A percentile compares a stretch with the other conserved stretches of the same genome.
phyloP scores from a whole-genome alignment of 2,113 vertebrate genomes.

The Hydrochoerus hydrochaeris region DNA sequence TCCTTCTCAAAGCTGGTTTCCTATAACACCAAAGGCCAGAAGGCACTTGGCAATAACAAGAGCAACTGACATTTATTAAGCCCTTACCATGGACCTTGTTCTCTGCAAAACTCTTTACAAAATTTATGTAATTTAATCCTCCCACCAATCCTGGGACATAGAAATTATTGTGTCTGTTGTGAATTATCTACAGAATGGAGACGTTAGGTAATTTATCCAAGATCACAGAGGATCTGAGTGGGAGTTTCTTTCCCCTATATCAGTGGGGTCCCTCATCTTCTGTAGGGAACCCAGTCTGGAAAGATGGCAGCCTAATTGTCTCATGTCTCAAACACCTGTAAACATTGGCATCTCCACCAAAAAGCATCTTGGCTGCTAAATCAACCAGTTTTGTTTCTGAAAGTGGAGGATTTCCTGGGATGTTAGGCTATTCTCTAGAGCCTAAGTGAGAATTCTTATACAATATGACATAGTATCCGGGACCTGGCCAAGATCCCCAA shows the following conservation, averaged over 20 bases:
- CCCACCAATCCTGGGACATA: neutral
- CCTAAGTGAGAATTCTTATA: neutral
- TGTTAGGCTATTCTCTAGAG: neutral
- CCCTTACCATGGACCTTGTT: neutral
- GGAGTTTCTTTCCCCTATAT: too few relatives aligned
- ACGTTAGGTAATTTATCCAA: neutral
- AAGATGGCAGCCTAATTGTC: neutral
- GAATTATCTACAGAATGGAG: neutral
- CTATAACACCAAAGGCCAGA: neutral
- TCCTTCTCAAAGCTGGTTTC: conserved; percentile 1
- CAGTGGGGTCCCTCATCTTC: neutral
- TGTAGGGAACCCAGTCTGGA: neutral
- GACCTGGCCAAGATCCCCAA: neutral
- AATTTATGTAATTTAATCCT: conserved; percentile 16
- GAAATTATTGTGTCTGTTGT: neutral
- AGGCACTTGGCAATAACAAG: neutral
- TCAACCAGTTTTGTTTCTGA: neutral
- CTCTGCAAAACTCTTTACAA: conserved; percentile 4
- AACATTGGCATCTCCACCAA: neutral
- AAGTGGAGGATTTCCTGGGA: neutral
- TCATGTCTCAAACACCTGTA: neutral
- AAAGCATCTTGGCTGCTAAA: neutral
- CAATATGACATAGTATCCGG: neutral
- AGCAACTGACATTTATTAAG: conserved; percentile 32
- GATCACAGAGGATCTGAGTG: neutral